Percentiles rank a stretch among this genome's conserved stretches.
phyloP scores from a whole-genome alignment of 2,888 invertebrate genomes.

The Deroplatys truncata region DNA sequence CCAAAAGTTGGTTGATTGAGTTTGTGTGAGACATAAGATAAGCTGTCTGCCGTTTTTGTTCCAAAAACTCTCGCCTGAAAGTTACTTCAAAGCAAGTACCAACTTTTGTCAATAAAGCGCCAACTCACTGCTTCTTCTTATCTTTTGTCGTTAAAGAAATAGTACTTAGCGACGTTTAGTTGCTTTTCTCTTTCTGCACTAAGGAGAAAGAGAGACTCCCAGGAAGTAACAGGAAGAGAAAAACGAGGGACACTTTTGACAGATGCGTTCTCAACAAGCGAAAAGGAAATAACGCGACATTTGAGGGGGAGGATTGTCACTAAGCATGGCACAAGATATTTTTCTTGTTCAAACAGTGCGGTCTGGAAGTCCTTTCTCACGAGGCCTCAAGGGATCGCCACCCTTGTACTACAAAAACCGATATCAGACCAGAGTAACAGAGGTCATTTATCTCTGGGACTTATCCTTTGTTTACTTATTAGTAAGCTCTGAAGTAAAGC shows the following conservation, averaged over 20 bases:
- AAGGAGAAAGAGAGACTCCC: neutral
- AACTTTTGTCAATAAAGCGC: neutral
- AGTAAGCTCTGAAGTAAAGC: too few species aligned
- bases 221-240: neutral
- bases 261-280: neutral
- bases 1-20: neutral
- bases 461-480: too few species aligned
- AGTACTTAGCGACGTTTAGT: neutral
- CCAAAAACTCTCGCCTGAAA: neutral
- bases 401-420: too few species aligned
- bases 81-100: neutral
- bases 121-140: neutral
- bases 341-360: neutral
- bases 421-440: too few species aligned
- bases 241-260: neutral
- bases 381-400: neutral
- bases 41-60: neutral
- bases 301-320: neutral
- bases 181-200: neutral
- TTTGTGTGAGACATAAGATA: neutral
- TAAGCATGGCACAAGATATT: neutral
- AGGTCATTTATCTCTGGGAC: too few species aligned
- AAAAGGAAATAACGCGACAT: neutral
- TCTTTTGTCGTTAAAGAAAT: neutral
- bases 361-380: neutral